Conservation (phyloP, 2,888 invertebrate genomes). For the Monoplex corrugatus region DNA sequence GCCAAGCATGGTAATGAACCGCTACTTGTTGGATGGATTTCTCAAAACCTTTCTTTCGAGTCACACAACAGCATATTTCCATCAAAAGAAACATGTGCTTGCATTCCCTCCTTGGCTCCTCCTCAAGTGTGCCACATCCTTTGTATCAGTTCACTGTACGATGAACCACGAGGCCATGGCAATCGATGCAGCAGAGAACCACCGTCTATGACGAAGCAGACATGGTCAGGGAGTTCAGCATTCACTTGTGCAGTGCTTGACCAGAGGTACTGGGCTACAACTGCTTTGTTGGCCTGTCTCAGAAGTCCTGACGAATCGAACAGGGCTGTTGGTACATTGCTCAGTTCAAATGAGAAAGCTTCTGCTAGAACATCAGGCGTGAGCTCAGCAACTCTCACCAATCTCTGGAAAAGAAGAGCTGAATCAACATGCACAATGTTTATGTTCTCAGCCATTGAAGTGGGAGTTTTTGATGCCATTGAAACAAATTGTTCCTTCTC, state of each 20-base stretch:
- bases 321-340: slow-evolving; percentile 54
- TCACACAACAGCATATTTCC: slow-evolving; percentile 55
- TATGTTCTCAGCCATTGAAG: slow-evolving; percentile 24
- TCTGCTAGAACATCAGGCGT: slow-evolving; percentile 17
- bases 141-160: slow-evolving; percentile 44
- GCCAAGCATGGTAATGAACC: slow-evolving; percentile 61
- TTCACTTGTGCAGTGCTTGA: background rate
- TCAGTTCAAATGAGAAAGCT: slow-evolving; percentile 56
- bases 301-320: slow-evolving; percentile 54
- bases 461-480: background rate
- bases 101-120: slow-evolving; percentile 42
- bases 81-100: slow-evolving; percentile 56
- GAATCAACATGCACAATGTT: slow-evolving; percentile 52
- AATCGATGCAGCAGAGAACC: slow-evolving; percentile 54
- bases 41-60: slow-evolving; percentile 64
- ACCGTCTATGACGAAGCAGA: slow-evolving; percentile 54
- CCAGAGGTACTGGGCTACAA: slow-evolving; percentile 55
- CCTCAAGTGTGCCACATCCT: slow-evolving; percentile 55
- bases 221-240: background rate
- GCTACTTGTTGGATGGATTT: slow-evolving; percentile 65
- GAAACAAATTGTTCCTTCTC: background rate
- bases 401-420: slow-evolving; percentile 58
- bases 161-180: slow-evolving; percentile 53
- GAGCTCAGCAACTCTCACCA: slow-evolving; percentile 48
- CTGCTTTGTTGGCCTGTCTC: slow-evolving; percentile 53